phyloP scores from a whole-genome alignment of 2,113 vertebrate genomes.

The Python bivittatus region DNA sequence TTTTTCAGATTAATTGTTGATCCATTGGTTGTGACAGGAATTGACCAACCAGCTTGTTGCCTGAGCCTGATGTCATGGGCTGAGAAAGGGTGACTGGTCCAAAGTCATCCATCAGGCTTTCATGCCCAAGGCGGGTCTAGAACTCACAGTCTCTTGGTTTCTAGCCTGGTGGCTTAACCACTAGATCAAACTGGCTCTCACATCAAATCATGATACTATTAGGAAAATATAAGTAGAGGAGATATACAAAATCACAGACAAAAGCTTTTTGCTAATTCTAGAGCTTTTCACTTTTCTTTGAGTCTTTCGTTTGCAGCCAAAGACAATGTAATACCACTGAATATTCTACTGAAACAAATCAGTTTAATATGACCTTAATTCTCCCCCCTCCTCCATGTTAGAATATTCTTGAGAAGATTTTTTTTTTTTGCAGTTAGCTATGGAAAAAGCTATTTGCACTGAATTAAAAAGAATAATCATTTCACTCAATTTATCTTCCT shows the following conservation, averaged over 20 bases:
- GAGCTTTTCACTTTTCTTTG: neutral
- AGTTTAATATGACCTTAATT: conserved; percentile 15
- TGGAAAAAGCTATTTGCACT: neutral
- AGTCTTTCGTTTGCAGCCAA: neutral
- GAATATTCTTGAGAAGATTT: neutral
- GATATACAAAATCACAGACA: neutral
- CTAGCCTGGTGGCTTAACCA: too few relatives aligned
- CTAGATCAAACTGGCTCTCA: too few relatives aligned
- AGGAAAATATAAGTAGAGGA: neutral
- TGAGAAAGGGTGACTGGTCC: too few relatives aligned
- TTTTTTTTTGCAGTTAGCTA: neutral
- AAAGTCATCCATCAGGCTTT: too few relatives aligned
- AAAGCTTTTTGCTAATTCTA: neutral
- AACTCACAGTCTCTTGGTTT: too few relatives aligned
- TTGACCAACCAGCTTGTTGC: too few relatives aligned
- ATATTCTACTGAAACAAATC: neutral
- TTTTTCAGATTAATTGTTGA: too few relatives aligned
- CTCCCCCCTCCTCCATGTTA: too few relatives aligned
- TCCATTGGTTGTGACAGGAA: too few relatives aligned
- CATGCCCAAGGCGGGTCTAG: too few relatives aligned
- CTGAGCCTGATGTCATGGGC: too few relatives aligned
- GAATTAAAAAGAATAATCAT: neutral
- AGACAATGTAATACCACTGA: neutral
- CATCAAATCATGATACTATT: neutral
- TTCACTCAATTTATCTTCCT: neutral